Evolutionary conservation across 2,113 vertebrate genomes (phyloP), one percentile per base, ranked within the genome.

Genomic region (Hypomesus transpacificus): DNA sequence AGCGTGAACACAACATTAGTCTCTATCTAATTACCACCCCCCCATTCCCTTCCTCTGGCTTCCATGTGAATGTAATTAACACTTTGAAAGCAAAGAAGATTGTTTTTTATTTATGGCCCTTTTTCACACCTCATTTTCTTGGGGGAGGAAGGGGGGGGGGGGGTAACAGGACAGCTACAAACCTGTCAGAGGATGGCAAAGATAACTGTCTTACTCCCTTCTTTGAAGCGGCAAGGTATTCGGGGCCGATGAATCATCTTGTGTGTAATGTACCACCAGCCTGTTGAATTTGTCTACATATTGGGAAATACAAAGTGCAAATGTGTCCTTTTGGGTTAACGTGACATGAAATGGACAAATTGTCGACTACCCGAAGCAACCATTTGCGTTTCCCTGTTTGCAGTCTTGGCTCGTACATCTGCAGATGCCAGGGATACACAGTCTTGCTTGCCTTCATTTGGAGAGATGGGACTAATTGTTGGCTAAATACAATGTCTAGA

Each of bases 51-150:
- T 26, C 31, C 65, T 21, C n/a, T 74, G 76, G 67, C 66, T 78
- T 66, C 50, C 21, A 22, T 53, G 58, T 69, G 71, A 83, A 66
- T 82, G 58, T 82, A 79, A 88, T 89, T 79, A 86, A 74, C 81
- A 78, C 75, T 61, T 57, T 78, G 51, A 72, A n/a, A 39, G 52
- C 60, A 75, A 2, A 21, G 63, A 74, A 83, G 77, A 80, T 80
- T 51, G 75, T 26, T 50, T 84, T 78, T 87, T 85, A 83, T 86
- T 87, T 76, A 75, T 84, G 79, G 62, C 24, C 50, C 17, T 3
- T 7, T 31, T 65, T 75, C 53, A 69, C 70, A 65, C 73, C 59
- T 72, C n/a, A 54, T 21, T 74, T 31, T 64, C 70, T 75, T 80
- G n/a, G 22, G 34, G 17, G 39, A 13, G 4, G 31, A 4, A 5